These are phyloP conservation scores for Mya arenaria DNA, from an alignment of 1,140 invertebrate species.

Conservation along the genomic window DNA sequence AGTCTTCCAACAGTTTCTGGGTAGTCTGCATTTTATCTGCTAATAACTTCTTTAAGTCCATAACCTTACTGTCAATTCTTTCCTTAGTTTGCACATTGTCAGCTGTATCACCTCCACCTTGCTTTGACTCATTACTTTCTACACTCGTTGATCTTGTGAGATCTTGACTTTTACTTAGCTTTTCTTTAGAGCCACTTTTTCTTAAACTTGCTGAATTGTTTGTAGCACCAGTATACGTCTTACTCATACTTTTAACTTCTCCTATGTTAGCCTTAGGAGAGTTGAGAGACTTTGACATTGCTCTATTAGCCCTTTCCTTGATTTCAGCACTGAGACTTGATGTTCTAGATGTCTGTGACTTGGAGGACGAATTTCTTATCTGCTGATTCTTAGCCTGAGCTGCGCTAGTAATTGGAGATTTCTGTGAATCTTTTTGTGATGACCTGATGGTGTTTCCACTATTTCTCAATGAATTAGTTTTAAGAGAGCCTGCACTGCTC, in stretches of 20 bases:
- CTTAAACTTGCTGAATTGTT: slow-evolving; percentile 14
- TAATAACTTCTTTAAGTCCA: slow-evolving; percentile 39
- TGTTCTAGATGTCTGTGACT: slow-evolving; percentile 19
- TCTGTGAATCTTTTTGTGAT: slow-evolving; percentile 18
- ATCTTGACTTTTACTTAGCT: neutral
- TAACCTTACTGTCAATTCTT: slow-evolving; percentile 41
- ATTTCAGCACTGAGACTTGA: slow-evolving; percentile 41
- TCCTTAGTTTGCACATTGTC: slow-evolving; percentile 45
- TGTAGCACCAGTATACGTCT: neutral
- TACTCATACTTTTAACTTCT: neutral
- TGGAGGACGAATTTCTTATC: slow-evolving; percentile 37
- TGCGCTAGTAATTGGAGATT: slow-evolving; percentile 5
- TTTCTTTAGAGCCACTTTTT: slow-evolving; percentile 14
- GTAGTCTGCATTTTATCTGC: slow-evolving; percentile 48
- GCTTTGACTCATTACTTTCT: neutral
- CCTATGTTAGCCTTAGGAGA: neutral
- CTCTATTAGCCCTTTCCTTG: slow-evolving; percentile 38
- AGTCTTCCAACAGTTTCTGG: slow-evolving; percentile 43
- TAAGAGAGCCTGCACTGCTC: neutral
- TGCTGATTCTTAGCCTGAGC: neutral
- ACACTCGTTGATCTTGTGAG: neutral
- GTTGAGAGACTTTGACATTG: slow-evolving; percentile 10
- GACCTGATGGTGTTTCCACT: slow-evolving; percentile 25
- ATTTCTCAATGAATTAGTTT: neutral
- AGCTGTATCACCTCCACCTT: neutral